phyloP scores from a whole-genome alignment of 2,797 vertebrate genomes.

The Tachyglossus aculeatus region DNA sequence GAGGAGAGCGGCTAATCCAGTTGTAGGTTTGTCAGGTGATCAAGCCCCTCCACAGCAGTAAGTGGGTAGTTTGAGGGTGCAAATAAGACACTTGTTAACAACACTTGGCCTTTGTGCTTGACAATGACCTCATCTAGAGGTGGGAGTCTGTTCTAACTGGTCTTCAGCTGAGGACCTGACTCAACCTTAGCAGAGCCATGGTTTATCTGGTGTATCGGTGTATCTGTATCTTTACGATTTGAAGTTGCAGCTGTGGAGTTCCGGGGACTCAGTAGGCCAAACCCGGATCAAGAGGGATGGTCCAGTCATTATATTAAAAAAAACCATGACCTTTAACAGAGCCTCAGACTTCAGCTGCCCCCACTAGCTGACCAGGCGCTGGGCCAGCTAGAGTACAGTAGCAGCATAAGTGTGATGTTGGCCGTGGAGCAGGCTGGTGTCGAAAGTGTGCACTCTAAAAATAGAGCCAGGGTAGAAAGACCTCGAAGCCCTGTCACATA shows the following conservation, averaged over 20 bases:
- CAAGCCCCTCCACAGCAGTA: neutral
- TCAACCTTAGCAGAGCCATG: neutral
- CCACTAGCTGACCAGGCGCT: constrained; percentile 23
- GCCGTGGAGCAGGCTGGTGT: constrained; percentile 19
- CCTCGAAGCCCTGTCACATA: constrained; percentile 30
- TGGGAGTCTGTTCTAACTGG: neutral
- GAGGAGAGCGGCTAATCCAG: too few relatives aligned
- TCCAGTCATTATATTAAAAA: constrained; percentile 2
- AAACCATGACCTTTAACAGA: constrained; percentile 42
- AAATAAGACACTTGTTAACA: neutral
- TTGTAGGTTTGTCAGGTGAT: neutral
- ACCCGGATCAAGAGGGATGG: neutral
- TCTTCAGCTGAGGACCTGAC: neutral
- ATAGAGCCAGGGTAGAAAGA: constrained; percentile 50
- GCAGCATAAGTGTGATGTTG: constrained; percentile 54
- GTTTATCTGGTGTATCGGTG: neutral
- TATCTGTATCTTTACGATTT: neutral
- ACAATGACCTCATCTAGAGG: neutral
- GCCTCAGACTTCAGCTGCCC: constrained; percentile 38
- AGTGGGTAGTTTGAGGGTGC: neutral
- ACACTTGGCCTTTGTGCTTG: neutral
- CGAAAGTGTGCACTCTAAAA: constrained; percentile 64
- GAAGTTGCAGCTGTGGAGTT: constrained; percentile 1
- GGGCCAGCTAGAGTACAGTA: constrained; percentile 57
- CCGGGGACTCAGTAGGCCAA: neutral